phyloP scores from a whole-genome alignment of 2,113 vertebrate species.

The Ranitomeya variabilis region DNA sequence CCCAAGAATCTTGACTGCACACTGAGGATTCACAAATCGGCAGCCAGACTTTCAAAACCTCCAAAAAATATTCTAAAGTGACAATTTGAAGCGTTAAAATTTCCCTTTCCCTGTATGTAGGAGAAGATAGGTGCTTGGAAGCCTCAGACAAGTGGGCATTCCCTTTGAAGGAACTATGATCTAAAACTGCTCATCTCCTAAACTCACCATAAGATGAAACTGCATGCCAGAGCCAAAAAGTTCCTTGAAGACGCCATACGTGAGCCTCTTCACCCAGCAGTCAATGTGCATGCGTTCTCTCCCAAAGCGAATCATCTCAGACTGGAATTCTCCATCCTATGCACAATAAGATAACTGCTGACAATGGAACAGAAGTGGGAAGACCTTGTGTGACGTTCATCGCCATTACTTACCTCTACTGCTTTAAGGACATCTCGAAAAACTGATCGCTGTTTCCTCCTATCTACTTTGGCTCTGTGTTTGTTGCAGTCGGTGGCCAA shows the following conservation, averaged over 20 bases:
- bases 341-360: slow-evolving; percentile 32
- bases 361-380: not conserved
- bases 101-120: too few species aligned
- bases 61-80: too few species aligned
- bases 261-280: slow-evolving; percentile 94
- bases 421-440: slow-evolving; percentile 92
- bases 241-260: slow-evolving; percentile 90
- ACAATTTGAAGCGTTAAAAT: too few species aligned
- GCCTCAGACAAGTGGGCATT: too few species aligned
- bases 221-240: slow-evolving; percentile 94
- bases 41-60: too few species aligned
- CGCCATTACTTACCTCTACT: slow-evolving; percentile 81
- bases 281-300: slow-evolving; percentile 96
- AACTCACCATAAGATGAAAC: slow-evolving; percentile 91
- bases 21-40: too few species aligned
- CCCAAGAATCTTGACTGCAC: too few species aligned
- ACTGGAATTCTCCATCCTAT: slow-evolving; percentile 89
- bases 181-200: too few species aligned
- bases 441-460: slow-evolving; percentile 94
- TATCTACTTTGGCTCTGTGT: slow-evolving; percentile 93
- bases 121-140: too few species aligned
- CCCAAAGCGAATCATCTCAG: slow-evolving; percentile 92
- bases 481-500: slow-evolving; percentile 96
- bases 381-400: too few species aligned
- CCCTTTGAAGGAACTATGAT: too few species aligned